phyloP scores from a whole-genome alignment of 2,888 invertebrate species.

The Autographa pulchrina region DNA sequence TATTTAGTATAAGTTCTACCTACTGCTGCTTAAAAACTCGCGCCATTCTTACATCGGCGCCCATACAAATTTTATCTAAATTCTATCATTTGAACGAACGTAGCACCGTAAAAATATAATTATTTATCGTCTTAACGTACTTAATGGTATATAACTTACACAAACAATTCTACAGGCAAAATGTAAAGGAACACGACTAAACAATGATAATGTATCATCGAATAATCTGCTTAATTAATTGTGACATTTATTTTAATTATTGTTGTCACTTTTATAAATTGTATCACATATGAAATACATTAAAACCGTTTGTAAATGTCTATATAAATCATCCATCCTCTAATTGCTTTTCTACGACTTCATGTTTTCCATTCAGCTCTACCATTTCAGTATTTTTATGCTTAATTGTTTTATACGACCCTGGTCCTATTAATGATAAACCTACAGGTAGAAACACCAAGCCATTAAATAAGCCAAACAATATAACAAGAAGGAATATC shows the following conservation, averaged over 20 bases:
- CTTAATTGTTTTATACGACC: conserved; percentile 77
- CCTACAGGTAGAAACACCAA: conserved; percentile 93
- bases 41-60: background rate
- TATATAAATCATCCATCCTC: conserved; percentile 51
- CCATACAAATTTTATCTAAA: background rate
- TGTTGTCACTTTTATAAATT: conserved; percentile 26
- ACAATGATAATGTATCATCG: conserved; percentile 33
- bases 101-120: conserved; percentile 15
- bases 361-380: conserved; percentile 78
- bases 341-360: conserved; percentile 61
- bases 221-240: conserved; percentile 19
- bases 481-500: conserved; percentile 93
- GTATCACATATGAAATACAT: conserved; percentile 31
- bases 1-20: background rate
- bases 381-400: conserved; percentile 72
- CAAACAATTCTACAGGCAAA: background rate
- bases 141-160: conserved; percentile 17
- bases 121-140: conserved; percentile 5
- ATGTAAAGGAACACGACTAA: conserved; percentile 4
- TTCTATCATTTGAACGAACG: conserved; percentile 18
- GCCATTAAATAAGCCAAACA: conserved; percentile 94
- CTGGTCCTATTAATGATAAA: conserved; percentile 93
- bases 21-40: background rate
- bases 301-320: conserved; percentile 14
- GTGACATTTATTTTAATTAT: conserved; percentile 7